These are phyloP conservation scores for Pelochelys cantorii DNA, from an alignment of 2,797 vertebrate genomes.

Conservation along the genomic window DNA sequence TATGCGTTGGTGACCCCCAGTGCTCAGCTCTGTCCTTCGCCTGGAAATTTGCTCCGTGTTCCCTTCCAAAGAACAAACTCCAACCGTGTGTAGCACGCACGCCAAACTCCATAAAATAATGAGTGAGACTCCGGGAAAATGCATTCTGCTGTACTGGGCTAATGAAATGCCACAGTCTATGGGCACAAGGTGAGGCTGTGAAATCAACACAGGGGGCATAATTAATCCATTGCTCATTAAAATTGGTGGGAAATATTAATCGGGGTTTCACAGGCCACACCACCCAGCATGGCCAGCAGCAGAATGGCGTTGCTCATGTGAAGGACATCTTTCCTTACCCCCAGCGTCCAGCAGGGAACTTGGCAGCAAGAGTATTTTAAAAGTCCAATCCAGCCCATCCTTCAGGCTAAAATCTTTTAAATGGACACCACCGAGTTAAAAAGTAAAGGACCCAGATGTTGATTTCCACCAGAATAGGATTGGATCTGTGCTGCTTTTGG, in stretches of 20 bases:
- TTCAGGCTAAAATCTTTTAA: neutral
- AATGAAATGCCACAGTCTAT: neutral
- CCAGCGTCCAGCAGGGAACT: neutral
- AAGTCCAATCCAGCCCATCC: neutral
- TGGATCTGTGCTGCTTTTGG: neutral
- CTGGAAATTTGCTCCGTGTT: neutral
- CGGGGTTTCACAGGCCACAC: neutral
- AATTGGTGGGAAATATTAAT: neutral
- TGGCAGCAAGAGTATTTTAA: neutral
- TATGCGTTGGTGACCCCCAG: neutral
- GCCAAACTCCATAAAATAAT: neutral
- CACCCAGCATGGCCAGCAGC: neutral
- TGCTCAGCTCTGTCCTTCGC: neutral
- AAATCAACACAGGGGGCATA: neutral
- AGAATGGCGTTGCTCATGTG: neutral
- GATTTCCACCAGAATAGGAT: neutral
- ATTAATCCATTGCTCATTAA: slow-evolving; percentile 58
- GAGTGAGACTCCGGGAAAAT: neutral
- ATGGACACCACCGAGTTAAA: rapidly evolving
- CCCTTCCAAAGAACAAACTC: neutral
- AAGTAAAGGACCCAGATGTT: neutral
- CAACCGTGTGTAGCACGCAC: rapidly evolving
- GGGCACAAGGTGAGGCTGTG: slow-evolving; percentile 10
- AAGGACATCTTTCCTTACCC: rapidly evolving
- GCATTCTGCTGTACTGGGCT: slow-evolving; percentile 8